Conservation (phyloP, 2,797 vertebrate species). For the Nannoperca australis region DNA sequence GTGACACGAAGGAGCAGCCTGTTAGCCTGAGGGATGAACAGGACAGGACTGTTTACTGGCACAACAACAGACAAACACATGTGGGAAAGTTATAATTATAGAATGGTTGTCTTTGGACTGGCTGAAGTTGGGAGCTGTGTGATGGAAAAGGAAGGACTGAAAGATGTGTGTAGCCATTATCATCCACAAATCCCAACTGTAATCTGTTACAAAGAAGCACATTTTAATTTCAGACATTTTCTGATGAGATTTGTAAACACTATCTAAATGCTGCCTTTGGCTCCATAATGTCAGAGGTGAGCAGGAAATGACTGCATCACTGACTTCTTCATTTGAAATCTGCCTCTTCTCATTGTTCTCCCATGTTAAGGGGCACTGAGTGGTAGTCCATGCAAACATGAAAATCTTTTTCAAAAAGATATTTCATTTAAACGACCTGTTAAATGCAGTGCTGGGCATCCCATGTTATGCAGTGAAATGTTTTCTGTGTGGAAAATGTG, state of each 20-base stretch:
- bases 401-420: too few relatives aligned
- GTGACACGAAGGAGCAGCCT: conserved; percentile 12
- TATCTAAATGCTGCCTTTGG: conserved; percentile 6
- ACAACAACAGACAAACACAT: conserved; percentile 4
- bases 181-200: conserved; percentile 7
- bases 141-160: not conserved
- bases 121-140: conserved; percentile 2
- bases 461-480: not conserved
- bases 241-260: conserved; percentile 29
- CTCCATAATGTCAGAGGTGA: not conserved
- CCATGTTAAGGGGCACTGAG: too few relatives aligned
- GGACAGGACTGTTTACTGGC: conserved; percentile 1
- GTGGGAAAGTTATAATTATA: conserved; percentile 24
- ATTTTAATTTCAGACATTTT: conserved; percentile 10
- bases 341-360: not conserved
- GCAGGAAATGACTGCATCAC: not conserved
- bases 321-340: not conserved
- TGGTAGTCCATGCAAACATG: too few relatives aligned
- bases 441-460: not conserved
- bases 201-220: conserved; percentile 27
- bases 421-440: too few relatives aligned
- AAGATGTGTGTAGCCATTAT: conserved; percentile 14
- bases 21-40: conserved; percentile 27
- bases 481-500: too few relatives aligned
- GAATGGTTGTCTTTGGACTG: not conserved